A percentile compares a stretch with the other conserved stretches of the same genome.
phyloP scores from a whole-genome alignment of 2,888 invertebrate genomes.

The Mimumesa dahlbomi region DNA sequence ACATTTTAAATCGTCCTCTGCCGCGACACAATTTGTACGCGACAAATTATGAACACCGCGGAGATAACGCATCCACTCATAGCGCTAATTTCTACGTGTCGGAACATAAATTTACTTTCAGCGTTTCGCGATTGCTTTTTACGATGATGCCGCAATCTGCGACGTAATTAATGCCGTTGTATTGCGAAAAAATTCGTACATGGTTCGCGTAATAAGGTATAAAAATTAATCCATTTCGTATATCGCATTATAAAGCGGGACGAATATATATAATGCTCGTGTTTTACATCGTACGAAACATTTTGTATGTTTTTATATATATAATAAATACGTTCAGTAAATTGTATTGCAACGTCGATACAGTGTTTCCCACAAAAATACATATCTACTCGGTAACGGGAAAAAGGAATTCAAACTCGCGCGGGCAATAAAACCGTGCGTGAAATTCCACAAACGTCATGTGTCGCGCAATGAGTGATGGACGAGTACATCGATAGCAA shows the following conservation, averaged over 20 bases:
- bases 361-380: constrained; percentile 23
- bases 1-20: constrained; percentile 59
- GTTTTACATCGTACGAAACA: too few species aligned
- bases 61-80: constrained; percentile 14
- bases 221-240: too few species aligned
- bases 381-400: constrained; percentile 32
- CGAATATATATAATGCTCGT: too few species aligned
- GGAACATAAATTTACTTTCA: too few species aligned
- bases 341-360: constrained; percentile 1
- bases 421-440: constrained; percentile 50
- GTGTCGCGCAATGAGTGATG: constrained; percentile 52
- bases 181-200: too few species aligned
- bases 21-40: constrained; percentile 55
- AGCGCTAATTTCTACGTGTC: neutral
- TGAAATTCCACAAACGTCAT: constrained; percentile 58
- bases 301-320: too few species aligned
- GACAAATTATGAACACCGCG: constrained; percentile 41
- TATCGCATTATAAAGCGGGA: too few species aligned
- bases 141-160: too few species aligned
- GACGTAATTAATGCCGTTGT: too few species aligned
- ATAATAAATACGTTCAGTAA: too few species aligned
- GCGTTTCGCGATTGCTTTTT: too few species aligned
- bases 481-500: constrained; percentile 56
- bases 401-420: constrained; percentile 47
- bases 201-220: too few species aligned